A percentile compares a stretch with the other conserved stretches of the same genome.
phyloP scores from a whole-genome alignment of 2,113 vertebrate genomes.

The Petroica traversi region DNA sequence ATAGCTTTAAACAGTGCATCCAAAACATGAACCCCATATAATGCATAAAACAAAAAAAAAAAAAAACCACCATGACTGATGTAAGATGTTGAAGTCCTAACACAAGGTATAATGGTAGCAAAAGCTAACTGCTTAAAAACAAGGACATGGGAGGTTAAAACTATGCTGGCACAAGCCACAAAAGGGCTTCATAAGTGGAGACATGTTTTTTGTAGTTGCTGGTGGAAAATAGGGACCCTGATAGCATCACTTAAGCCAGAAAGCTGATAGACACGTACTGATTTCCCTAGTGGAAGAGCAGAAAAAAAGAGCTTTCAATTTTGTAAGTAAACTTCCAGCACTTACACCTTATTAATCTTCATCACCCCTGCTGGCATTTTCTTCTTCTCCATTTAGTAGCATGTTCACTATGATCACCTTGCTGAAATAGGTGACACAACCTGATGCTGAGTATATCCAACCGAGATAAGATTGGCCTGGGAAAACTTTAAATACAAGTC shows the following conservation, averaged over 20 bases:
- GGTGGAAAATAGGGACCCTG: background rate
- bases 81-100: background rate
- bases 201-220: background rate
- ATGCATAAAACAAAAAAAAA: background rate
- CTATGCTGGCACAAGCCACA: background rate
- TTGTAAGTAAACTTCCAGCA: background rate
- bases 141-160: background rate
- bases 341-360: background rate
- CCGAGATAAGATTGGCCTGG: background rate
- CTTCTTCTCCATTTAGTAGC: background rate
- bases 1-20: background rate
- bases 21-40: background rate
- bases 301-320: background rate
- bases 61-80: background rate
- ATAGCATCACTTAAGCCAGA: background rate
- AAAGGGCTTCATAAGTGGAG: background rate
- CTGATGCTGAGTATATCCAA: background rate
- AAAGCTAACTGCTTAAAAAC: background rate
- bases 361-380: background rate
- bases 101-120: background rate
- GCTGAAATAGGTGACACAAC: background rate
- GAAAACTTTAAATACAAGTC: background rate
- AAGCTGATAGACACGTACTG: background rate
- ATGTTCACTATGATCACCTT: background rate
- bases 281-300: background rate